Evolutionary conservation across 2,113 vertebrate genomes (phyloP).

Genomic region (Pagrus major): DNA sequence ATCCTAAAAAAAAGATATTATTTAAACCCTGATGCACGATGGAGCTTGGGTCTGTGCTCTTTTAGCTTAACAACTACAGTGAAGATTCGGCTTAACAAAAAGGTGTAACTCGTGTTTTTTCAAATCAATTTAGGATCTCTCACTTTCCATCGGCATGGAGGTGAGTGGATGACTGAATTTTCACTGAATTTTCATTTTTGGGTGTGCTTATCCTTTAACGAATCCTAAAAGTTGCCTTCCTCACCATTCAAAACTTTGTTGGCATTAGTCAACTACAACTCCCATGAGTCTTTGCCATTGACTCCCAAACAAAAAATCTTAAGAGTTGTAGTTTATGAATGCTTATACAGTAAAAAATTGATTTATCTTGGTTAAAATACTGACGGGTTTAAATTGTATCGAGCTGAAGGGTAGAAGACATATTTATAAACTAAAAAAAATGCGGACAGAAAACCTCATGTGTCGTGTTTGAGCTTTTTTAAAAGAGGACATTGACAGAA

Average conservation of each 20-base stretch:
- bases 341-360: background rate
- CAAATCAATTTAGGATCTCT: no score
- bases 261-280: slow-evolving; percentile 9
- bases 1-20: no score
- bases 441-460: background rate
- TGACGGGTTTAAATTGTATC: fast-evolving
- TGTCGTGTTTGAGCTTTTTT: background rate
- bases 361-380: background rate
- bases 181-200: no score
- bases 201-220: no score
- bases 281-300: slow-evolving; percentile 4
- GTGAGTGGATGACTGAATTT: no score
- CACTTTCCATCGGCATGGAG: no score
- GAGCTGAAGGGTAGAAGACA: background rate
- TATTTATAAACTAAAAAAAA: background rate
- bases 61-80: no score
- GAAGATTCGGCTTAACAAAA: no score
- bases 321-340: background rate
- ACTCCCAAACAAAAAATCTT: fast-evolving
- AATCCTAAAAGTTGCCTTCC: background rate
- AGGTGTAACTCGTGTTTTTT: no score
- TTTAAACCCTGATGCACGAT: no score
- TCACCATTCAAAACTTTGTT: background rate
- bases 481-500: background rate
- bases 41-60: no score